Percentiles rank a stretch among this genome's conserved stretches.
These are phyloP conservation scores for Sparidentex hasta DNA, from an alignment of 2,797 vertebrate species.

Conservation along the genomic window DNA sequence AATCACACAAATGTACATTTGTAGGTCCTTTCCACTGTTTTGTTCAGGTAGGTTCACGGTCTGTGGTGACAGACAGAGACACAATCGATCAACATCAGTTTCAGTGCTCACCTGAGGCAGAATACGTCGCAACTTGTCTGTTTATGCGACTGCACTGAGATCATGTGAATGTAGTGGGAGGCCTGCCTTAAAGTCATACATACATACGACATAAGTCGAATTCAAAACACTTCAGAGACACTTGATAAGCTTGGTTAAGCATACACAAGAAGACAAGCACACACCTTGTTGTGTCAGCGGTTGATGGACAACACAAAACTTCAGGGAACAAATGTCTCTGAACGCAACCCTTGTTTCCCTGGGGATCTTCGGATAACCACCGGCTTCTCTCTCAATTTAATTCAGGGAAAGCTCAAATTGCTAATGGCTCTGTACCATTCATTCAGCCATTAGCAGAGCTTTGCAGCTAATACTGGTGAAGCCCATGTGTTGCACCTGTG, in stretches of 20 bases:
- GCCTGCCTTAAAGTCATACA: constrained; percentile 19
- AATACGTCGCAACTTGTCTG: constrained; percentile 67
- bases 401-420: constrained; percentile 44
- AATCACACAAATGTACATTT: constrained; percentile 27
- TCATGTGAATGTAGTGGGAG: constrained; percentile 21
- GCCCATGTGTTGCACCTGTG: constrained; percentile 46
- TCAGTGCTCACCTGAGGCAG: constrained; percentile 60
- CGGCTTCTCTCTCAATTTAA: constrained; percentile 41
- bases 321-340: constrained; percentile 28
- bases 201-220: too few species aligned
- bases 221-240: constrained; percentile 19
- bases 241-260: constrained; percentile 18
- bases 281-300: constrained; percentile 5
- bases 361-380: constrained; percentile 21
- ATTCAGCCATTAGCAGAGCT: constrained; percentile 31
- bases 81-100: constrained; percentile 54
- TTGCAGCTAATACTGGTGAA: constrained; percentile 35
- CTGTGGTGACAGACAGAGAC: constrained; percentile 54
- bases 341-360: background rate
- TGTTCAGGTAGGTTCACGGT: constrained; percentile 54
- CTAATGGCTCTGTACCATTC: constrained; percentile 20
- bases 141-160: constrained; percentile 42
- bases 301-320: constrained; percentile 31
- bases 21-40: constrained; percentile 4
- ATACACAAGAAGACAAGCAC: constrained; percentile 11